Evolutionary conservation across 2,113 vertebrate genomes (phyloP), one percentile per base, ranked within the genome.

Genomic region (Ranitomeya variabilis): DNA sequence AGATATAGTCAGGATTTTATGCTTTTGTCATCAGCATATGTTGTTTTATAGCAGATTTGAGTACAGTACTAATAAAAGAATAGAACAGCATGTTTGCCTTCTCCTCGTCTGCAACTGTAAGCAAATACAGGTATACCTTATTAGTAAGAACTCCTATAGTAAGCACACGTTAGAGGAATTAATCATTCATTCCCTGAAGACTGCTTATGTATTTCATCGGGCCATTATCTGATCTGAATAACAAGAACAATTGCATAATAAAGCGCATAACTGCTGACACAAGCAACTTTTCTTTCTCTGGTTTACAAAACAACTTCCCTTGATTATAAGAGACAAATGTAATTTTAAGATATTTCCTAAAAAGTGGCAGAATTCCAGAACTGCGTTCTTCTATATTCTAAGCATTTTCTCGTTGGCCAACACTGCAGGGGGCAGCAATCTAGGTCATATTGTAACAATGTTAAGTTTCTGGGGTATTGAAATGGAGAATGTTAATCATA

Each of bases 181-280:
- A 95, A 95, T 95, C 92, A 94, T 91, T 94, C 90, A 92, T 93
- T 94, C 92, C 92, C 93, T 92, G 84, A 60, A 94, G 93, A 93
- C 90, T 94, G 92, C 91, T 94, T 94, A 94, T 93, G 90, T 93
- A 94, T 95, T 94, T 95, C 92, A 95, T 92, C 77, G 52, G 86
- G 57, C 92, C 89, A 93, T 93, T 95, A 93, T 93, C 92, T 93
- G 90, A 95, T 94, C 90, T 92, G 90, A 95, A 92, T 94, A 95
- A 94, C 90, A 94, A 93, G 93, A 95, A 94, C 90, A 95, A 95
- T 84, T 93, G 91, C 91, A 92, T 93, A 94, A 95, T 94, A 94
- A 94, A 95, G 92, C 82, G 91, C 74, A 92, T 90, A 92, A 92
- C 89, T 95, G 94, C 94, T 95, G 93, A 94, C 90, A 93, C 54